A percentile compares a stretch with the other conserved stretches of the same genome.
Conservation (phyloP, 2,888 invertebrate species). For the Stenotaenia linearis region DNA sequence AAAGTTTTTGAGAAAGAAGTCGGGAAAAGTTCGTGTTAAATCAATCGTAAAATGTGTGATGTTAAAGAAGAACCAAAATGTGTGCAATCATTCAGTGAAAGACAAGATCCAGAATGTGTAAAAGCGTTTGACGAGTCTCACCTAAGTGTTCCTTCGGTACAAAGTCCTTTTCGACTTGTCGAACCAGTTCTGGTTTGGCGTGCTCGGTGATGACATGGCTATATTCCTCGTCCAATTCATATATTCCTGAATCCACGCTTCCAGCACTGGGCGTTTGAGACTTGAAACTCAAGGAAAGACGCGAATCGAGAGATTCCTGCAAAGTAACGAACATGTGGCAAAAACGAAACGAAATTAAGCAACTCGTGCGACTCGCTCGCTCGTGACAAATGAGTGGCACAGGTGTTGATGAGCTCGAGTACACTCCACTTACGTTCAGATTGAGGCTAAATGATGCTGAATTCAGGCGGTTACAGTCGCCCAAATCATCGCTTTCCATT, state of each 20-base stretch:
- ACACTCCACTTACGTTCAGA: not conserved
- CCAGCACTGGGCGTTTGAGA: constrained; percentile 29
- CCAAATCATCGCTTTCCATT: not conserved
- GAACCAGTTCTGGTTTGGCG: constrained; percentile 36
- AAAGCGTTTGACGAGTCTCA: no score
- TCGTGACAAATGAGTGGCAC: not conserved
- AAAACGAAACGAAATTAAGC: not conserved
- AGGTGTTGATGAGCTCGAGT: not conserved
- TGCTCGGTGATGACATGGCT: constrained; percentile 38
- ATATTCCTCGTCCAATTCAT: constrained; percentile 38
- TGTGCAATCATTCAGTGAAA: no score
- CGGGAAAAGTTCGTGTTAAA: no score
- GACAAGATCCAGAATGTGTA: no score
- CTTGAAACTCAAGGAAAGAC: constrained; percentile 28
- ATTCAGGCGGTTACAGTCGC: not conserved
- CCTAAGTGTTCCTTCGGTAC: constrained; percentile 36
- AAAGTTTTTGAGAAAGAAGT: no score
- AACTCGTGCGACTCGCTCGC: not conserved
- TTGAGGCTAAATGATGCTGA: not conserved
- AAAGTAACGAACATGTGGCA: not conserved
- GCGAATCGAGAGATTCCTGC: constrained; percentile 31
- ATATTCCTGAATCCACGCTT: constrained; percentile 37
- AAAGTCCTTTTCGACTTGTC: constrained; percentile 36
- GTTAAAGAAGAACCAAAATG: no score
- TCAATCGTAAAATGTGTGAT: no score